Percentiles rank a stretch among this genome's conserved stretches.
Conservation (phyloP, 2,888 invertebrate genomes). For the Rhagonycha fulva region DNA sequence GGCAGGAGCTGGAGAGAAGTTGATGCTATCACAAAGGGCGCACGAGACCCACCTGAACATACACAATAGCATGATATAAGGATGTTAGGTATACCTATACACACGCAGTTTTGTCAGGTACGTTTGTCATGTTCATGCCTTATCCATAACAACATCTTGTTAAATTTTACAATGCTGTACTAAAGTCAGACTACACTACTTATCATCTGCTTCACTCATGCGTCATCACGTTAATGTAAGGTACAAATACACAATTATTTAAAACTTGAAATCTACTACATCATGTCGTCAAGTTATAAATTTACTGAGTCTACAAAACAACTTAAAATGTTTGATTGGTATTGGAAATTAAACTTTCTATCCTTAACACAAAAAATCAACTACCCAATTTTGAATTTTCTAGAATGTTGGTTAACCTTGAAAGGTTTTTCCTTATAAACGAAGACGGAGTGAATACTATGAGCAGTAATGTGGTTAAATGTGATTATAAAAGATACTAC, state of each 20-base stretch:
- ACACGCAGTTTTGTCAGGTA: neutral
- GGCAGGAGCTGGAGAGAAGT: slow-evolving; percentile 45
- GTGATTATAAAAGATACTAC: neutral
- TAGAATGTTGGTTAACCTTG: neutral
- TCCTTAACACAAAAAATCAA: neutral
- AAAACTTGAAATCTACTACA: neutral
- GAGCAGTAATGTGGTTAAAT: neutral
- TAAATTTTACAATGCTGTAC: neutral
- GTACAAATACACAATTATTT: neutral
- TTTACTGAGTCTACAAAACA: neutral
- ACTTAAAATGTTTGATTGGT: neutral
- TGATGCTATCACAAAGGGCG: slow-evolving; percentile 38
- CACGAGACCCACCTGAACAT: slow-evolving; percentile 50
- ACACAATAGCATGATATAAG: slow-evolving; percentile 14
- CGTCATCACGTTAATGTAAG: too few species aligned
- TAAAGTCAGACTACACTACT: neutral
- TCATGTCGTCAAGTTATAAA: neutral
- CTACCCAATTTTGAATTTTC: neutral
- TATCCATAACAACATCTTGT: neutral
- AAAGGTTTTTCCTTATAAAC: neutral
- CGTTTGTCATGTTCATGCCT: neutral
- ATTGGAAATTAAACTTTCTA: neutral
- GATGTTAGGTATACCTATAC: neutral
- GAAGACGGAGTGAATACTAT: neutral
- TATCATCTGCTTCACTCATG: neutral